These are phyloP conservation scores for Psococerastis gibbosa DNA, from an alignment of 2,888 invertebrate species.

Conservation along the genomic window DNA sequence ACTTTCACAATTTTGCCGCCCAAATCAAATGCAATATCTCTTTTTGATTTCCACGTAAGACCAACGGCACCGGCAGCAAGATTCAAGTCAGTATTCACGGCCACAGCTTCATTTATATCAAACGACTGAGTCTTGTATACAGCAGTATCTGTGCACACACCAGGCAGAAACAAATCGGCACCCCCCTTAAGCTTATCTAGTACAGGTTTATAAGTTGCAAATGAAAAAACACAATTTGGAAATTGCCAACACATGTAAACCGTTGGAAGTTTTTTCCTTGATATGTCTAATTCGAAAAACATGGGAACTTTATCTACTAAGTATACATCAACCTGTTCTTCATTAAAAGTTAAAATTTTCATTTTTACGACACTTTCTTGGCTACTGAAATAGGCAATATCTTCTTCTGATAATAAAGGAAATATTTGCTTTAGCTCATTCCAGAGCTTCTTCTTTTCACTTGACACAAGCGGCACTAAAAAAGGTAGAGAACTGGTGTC, in stretches of 20 bases:
- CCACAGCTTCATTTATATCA: slow-evolving; percentile 30
- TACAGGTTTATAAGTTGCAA: slow-evolving; percentile 52
- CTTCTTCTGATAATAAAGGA: slow-evolving; percentile 41
- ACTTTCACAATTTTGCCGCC: slow-evolving; percentile 11
- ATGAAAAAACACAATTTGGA: slow-evolving; percentile 46
- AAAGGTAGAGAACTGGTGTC: too few relatives aligned
- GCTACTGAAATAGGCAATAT: slow-evolving; percentile 44
- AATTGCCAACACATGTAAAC: slow-evolving; percentile 63
- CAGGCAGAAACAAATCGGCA: slow-evolving; percentile 61
- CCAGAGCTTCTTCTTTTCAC: slow-evolving; percentile 65
- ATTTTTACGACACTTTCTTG: slow-evolving; percentile 53
- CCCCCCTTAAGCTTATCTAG: slow-evolving; percentile 37
- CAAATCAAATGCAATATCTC: slow-evolving; percentile 20
- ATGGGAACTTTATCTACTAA: slow-evolving; percentile 53
- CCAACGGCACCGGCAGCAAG: slow-evolving; percentile 63
- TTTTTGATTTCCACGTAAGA: neutral
- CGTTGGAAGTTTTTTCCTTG: slow-evolving; percentile 42
- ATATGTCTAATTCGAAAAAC: slow-evolving; percentile 47
- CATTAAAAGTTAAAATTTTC: slow-evolving; percentile 49
- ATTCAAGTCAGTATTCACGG: slow-evolving; percentile 53
- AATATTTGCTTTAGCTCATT: slow-evolving; percentile 45
- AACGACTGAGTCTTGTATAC: neutral
- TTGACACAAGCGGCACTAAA: slow-evolving; percentile 62
- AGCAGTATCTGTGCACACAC: slow-evolving; percentile 27
- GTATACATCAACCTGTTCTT: slow-evolving; percentile 46